Evolutionary conservation across 2,888 invertebrate genomes (phyloP).

Genomic region (Petrolisthes cinctipes): DNA sequence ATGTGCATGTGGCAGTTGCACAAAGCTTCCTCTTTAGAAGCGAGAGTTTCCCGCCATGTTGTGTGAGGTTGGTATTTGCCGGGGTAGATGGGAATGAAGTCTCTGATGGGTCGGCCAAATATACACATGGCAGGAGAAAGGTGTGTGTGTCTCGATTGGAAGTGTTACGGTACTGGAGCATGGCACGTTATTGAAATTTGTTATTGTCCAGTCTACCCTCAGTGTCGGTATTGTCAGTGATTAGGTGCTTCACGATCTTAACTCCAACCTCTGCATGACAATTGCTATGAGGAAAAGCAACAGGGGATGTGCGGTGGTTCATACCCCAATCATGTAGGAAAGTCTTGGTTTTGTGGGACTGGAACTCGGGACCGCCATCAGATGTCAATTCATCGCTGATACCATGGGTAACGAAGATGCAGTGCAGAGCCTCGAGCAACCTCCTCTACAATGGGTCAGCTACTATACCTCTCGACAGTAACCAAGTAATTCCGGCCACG

Average conservation of each 20-base stretch:
- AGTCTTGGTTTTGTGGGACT: too few relatives aligned
- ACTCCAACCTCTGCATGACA: slow-evolving; percentile 41
- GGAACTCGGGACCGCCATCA: too few relatives aligned
- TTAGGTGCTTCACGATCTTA: slow-evolving; percentile 25
- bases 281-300: slow-evolving; percentile 42
- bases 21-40: slow-evolving; percentile 33
- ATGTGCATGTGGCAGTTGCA: slow-evolving; percentile 13
- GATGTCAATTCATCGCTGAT: slow-evolving; percentile 42
- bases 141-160: slow-evolving; percentile 39
- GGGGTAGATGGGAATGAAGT: slow-evolving; percentile 44
- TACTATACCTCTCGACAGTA: slow-evolving; percentile 25
- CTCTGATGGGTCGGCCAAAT: slow-evolving; percentile 44
- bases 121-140: too few relatives aligned
- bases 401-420: slow-evolving; percentile 21
- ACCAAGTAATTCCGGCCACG: slow-evolving; percentile 36
- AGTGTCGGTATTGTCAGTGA: slow-evolving; percentile 34
- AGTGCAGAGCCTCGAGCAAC: slow-evolving; percentile 23
- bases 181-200: slow-evolving; percentile 34
- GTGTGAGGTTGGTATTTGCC: slow-evolving; percentile 29
- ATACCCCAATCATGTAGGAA: too few relatives aligned
- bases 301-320: slow-evolving; percentile 28
- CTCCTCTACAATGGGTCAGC: slow-evolving; percentile 39
- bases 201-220: slow-evolving; percentile 37
- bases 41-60: slow-evolving; percentile 12
- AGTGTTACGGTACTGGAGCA: slow-evolving; percentile 48